Percentiles rank a stretch among this genome's conserved stretches.
Conservation (phyloP, 2,888 invertebrate species). For the Leptura quadrifasciata region DNA sequence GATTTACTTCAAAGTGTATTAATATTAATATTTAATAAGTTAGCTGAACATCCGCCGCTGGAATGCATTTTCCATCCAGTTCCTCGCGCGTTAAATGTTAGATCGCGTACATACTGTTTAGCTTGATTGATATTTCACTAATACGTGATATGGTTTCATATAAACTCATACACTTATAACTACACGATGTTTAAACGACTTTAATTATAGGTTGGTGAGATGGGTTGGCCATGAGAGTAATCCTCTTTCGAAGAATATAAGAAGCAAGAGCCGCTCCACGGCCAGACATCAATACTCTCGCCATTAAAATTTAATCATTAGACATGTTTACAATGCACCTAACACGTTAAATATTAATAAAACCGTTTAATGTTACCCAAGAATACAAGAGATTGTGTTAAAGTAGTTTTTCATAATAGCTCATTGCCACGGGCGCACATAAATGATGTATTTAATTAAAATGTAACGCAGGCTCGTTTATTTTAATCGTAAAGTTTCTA, state of each 20-base stretch:
- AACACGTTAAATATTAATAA: constrained; percentile 48
- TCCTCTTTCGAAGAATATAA: constrained; percentile 18
- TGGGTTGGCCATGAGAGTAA: constrained; percentile 56
- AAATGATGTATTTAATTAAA: constrained; percentile 1
- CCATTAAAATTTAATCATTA: constrained; percentile 30
- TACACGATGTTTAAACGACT: constrained; percentile 59
- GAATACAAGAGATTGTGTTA: constrained; percentile 26
- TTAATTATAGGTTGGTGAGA: constrained; percentile 60
- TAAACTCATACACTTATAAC: constrained; percentile 55
- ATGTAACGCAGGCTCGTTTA: constrained; percentile 2
- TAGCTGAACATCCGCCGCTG: constrained; percentile 21
- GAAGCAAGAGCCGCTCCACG: not conserved
- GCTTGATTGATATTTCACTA: constrained; percentile 61
- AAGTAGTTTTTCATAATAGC: constrained; percentile 38
- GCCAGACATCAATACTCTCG: constrained; percentile 1
- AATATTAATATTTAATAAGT: too few species aligned
- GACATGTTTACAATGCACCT: constrained; percentile 44
- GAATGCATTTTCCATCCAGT: not conserved
- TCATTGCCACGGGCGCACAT: constrained; percentile 26
- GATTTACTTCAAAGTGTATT: too few species aligned
- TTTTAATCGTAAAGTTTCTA: not conserved
- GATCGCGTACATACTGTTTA: constrained; percentile 55
- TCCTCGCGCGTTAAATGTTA: constrained; percentile 32
- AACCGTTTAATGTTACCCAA: constrained; percentile 37
- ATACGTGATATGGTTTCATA: constrained; percentile 62